Base-by-base conservation (phyloP, 2,888 invertebrate genomes). In the Platycheirus rosarum region DNA sequence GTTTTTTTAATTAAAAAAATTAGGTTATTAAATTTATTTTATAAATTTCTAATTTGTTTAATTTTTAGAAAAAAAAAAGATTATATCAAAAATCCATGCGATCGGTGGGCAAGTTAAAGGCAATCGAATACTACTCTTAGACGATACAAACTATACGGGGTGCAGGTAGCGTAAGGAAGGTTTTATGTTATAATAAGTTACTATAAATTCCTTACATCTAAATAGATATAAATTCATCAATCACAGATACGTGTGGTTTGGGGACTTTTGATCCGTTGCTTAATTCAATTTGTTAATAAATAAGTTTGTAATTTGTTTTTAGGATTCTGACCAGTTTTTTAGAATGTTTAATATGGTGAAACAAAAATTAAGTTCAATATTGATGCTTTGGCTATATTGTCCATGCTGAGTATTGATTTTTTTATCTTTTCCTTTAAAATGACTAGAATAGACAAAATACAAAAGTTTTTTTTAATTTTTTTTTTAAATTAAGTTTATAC, bases 61-160 rank as follows among this genome's bases (percentile, higher is more conserved):
- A 55, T 51, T 65, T 48, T 44, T 66, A 35, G n/a, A 73, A 77
- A 65, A 57, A 48, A 26, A 18, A 32, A 49, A 48, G 18, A 29
- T 29, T 18, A 20, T 0, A 62, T 49, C 20, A 20, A 75, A 49
- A 73, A 68, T 82, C 55, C 77, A 82, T 82, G 68, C 82, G 73
- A 82, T 82, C 82, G 82, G 82, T 82, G 82, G 82, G 82, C 82
- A 82, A 82, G 82, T 82, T 77, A 68, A 77, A 77, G 82, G 82
- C 82, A 82, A 82, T 82, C 82, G 68, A 77, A 68, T 73, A 68
- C 63, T 71, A 77, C 66, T 29, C 55, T 68, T 82, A 68, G 49
- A 40, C 40, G 66, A 48, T 82, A 77, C 71, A 77, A 82, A 73
- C 82, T 82, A n/a, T n/a, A 69, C 65, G 53, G 77, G 42, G 48